phyloP scores from a whole-genome alignment of 2,113 vertebrate species.

The Gymnobelideus leadbeateri region DNA sequence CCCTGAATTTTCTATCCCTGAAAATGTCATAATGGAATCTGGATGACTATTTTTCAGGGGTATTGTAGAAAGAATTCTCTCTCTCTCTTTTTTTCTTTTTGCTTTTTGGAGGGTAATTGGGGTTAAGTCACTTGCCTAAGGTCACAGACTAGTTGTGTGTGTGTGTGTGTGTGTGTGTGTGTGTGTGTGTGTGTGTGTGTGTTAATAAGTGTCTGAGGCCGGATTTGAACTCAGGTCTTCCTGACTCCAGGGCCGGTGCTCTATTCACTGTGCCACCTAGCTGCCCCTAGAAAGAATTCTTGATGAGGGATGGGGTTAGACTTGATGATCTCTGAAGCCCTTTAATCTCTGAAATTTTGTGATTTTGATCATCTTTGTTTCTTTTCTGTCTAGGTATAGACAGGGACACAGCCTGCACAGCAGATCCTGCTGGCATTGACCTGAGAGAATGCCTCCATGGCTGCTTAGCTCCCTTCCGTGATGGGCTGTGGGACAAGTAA shows the following conservation, averaged over 20 bases:
- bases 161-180: too few species aligned
- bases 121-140: too few species aligned
- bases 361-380: constrained; percentile 59
- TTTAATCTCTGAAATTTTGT: background rate
- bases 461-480: constrained; percentile 88
- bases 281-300: background rate
- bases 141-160: too few species aligned
- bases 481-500: constrained; percentile 99
- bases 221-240: too few species aligned
- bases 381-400: constrained; percentile 76
- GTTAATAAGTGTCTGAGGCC: too few species aligned
- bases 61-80: background rate
- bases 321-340: background rate
- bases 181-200: too few species aligned
- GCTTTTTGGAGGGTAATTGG: too few species aligned
- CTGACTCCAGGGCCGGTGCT: too few species aligned
- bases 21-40: background rate
- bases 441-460: constrained; percentile 91
- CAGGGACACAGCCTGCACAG: constrained; percentile 68
- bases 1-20: background rate
- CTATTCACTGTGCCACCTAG: too few species aligned
- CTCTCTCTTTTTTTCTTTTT: too few species aligned
- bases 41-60: background rate
- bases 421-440: constrained; percentile 80
- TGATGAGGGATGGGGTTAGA: background rate